phyloP scores from a whole-genome alignment of 2,888 invertebrate species.

The Diadegma fenestrale region DNA sequence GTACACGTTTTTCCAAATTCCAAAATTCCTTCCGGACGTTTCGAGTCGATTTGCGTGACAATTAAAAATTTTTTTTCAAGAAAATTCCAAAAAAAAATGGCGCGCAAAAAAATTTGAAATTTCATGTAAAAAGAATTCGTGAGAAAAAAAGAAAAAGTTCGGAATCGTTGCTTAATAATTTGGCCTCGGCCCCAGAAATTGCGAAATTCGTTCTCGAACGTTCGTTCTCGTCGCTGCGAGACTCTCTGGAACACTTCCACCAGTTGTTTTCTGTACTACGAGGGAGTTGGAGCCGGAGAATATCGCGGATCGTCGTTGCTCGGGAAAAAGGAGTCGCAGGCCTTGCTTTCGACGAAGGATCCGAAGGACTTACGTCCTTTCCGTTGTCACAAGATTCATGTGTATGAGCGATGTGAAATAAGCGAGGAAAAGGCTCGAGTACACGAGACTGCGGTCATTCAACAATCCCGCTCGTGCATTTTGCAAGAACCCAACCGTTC shows the following conservation, averaged over 20 bases:
- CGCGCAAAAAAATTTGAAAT: neutral
- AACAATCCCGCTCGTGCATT: conserved; percentile 77
- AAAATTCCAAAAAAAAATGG: neutral
- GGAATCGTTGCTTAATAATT: neutral
- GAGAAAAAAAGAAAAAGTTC: neutral
- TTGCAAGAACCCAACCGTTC: conserved; percentile 78
- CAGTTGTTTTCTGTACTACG: neutral
- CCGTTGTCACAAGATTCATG: neutral
- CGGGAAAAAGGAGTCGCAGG: neutral
- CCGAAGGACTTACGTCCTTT: neutral
- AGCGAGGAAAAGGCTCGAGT: conserved; percentile 46
- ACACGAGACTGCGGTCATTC: conserved; percentile 70
- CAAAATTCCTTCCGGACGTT: too few species aligned
- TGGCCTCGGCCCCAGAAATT: neutral
- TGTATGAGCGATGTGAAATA: neutral
- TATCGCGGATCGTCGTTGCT: neutral
- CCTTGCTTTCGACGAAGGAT: neutral
- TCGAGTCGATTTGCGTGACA: neutral
- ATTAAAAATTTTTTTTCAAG: neutral
- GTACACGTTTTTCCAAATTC: too few species aligned
- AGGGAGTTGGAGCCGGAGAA: conserved; percentile 17
- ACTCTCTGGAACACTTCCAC: neutral
- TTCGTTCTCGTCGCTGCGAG: neutral
- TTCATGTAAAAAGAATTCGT: neutral
- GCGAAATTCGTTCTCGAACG: conserved; percentile 74